phyloP scores from a whole-genome alignment of 92 coral and sea anemone genomes.

The Parazoanthus darwini region DNA sequence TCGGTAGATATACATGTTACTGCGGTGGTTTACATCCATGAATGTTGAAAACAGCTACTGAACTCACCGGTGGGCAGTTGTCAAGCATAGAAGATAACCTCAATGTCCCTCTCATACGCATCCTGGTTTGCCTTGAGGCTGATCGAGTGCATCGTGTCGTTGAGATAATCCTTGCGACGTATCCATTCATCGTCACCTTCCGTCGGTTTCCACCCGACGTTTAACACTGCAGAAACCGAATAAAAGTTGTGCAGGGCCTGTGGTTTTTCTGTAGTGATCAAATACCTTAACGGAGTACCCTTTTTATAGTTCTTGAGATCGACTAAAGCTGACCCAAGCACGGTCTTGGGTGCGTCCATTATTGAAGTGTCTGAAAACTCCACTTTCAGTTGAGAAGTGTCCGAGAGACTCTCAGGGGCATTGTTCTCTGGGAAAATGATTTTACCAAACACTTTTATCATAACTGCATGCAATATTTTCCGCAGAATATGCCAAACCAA shows the following conservation, averaged over 20 bases:
- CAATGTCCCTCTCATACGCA: conserved; percentile 35
- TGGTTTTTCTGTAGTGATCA: conserved; percentile 52
- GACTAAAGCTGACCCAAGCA: conserved; percentile 39
- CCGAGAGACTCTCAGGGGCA: conserved; percentile 19
- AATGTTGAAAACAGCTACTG: neutral
- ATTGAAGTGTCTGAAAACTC: conserved; percentile 47
- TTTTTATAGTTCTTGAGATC: conserved; percentile 21
- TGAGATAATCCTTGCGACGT: conserved; percentile 40
- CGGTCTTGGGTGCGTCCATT: conserved; percentile 41
- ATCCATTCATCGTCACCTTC: conserved; percentile 48
- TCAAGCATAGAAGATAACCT: conserved; percentile 35
- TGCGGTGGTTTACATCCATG: neutral
- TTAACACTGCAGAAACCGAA: conserved; percentile 57
- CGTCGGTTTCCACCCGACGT: conserved; percentile 57
- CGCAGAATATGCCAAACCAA: neutral
- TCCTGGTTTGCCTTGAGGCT: conserved; percentile 31
- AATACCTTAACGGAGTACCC: conserved; percentile 47
- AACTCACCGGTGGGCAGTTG: neutral
- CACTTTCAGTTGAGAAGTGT: conserved; percentile 41
- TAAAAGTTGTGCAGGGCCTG: conserved; percentile 5
- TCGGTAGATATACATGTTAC: neutral
- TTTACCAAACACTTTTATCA: conserved; percentile 39
- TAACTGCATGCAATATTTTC: neutral
- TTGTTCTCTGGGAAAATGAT: conserved; percentile 27
- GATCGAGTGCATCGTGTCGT: conserved; percentile 48